Evolutionary conservation across 2,113 vertebrate species (phyloP), one percentile per base, ranked within the genome.

Genomic region (Lepus timidus): DNA sequence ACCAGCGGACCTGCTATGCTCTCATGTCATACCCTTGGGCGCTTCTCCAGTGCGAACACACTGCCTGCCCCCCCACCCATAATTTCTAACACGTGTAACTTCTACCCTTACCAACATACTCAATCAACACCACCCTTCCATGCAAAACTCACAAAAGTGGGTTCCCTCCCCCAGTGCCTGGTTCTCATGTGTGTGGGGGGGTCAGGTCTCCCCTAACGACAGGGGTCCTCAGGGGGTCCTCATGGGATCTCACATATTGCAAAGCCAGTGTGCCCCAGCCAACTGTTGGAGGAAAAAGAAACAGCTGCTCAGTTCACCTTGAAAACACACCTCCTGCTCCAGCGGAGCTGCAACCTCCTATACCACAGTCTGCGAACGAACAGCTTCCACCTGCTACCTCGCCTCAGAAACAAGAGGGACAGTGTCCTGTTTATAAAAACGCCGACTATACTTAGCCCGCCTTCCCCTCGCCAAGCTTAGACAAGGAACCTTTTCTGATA

Each of bases 221-320:
- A 90, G 31, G 29, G 1, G 1, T 1, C 0, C 81, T 25, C 55
- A 17, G 55, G 55, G 55, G 17, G 13, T 58, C 55, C 44, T 44
- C 44, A 44, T 79, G 73, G 92, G 85, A 86, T 83, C 94, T 95
- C 88, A 95, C 90, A 85, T 96, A 93, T 90, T 88, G 95, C 90
- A 91, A 97, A 91, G 95, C 92, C 90, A 93, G 90, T 90, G 92
- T 51, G 39, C 70, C 65, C 90, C 85, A 27, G 79, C 85, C 95
- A 85, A 9, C 62, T 84, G 74, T 88, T 85, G 78, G 65, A 95
- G 86, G 67, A 65, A 71, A 95, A 91, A 93, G 71, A 96, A 88
- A 93, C 0, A 73, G 61, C 39, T 68, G 61, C 52, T 73, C 17
- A 0, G 67, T 71, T 86, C 92, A 94, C 76, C 93, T 78, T 70